These are phyloP conservation scores for Rhabdomys dilectus DNA, from an alignment of 2,113 vertebrate genomes.

Conservation along the genomic window DNA sequence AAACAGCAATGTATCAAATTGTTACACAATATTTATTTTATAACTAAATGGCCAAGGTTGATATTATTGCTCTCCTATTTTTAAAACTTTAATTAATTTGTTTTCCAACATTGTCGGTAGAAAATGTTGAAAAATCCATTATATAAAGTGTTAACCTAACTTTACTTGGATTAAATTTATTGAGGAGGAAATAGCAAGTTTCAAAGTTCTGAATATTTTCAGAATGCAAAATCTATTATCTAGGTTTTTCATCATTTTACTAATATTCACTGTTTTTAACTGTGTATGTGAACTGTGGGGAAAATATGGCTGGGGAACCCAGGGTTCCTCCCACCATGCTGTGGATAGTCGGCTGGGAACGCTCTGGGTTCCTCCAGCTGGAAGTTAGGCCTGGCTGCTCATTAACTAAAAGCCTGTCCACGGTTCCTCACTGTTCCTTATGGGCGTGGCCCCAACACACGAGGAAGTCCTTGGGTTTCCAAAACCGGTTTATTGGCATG, in stretches of 20 bases:
- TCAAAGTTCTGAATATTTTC: background rate
- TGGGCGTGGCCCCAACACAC: too few relatives aligned
- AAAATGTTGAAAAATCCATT: background rate
- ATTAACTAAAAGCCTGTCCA: too few relatives aligned
- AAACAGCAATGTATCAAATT: background rate
- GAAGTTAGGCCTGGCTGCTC: too few relatives aligned
- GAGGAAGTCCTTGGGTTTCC: too few relatives aligned
- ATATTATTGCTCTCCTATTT: background rate
- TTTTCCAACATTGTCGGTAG: background rate
- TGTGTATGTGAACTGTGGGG: too few relatives aligned
- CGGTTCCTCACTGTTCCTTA: too few relatives aligned
- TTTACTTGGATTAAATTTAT: slow-evolving; percentile 16
- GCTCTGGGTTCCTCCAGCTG: too few relatives aligned
- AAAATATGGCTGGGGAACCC: too few relatives aligned
- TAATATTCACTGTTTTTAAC: background rate
- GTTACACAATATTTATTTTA: background rate
- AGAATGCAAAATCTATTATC: background rate
- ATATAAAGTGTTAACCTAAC: background rate
- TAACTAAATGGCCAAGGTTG: background rate
- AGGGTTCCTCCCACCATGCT: too few relatives aligned
- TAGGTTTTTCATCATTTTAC: background rate
- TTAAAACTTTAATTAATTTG: background rate
- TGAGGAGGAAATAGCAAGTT: background rate
- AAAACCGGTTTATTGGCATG: too few relatives aligned
- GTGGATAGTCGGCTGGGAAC: too few relatives aligned